Base-by-base conservation (phyloP, 2,113 vertebrate genomes). In the Haplochromis burtoni region DNA sequence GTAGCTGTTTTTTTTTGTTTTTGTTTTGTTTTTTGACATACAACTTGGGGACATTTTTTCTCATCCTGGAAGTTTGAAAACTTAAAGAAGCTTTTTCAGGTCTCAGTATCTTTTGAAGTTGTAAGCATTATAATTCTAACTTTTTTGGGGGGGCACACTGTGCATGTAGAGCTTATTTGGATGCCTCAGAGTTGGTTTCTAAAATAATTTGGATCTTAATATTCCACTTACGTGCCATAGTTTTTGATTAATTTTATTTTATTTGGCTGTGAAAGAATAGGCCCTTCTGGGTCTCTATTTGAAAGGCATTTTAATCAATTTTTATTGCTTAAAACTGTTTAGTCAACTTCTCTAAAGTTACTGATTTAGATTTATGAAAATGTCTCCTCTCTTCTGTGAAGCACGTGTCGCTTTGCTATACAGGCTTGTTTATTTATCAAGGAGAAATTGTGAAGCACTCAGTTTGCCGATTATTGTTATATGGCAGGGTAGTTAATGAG, bases 161-260 rank as follows among this genome's bases (percentile, higher is more conserved):
- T 88, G 89, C 73, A 13, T 84, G 47, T 85, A n/a, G 31, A 87
- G 54, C 14, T 76, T 81, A 55, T 86, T 86, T 78, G 38, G 53
- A 86, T 31, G 51, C 76, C 76, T 86, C 71, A 38, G 85, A 90
- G 53, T 83, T 82, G 13, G 38, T 21, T 88, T 89, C 79, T 73
- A 63, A 86, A 35, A 87, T 90, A 2, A 81, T 85, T 88, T 88
- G 12, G 59, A 81, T 92, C 79, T 78, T 21, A 63, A 63, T 10
- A 8, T 87, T 85, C 40, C 57, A 24, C 83, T 92, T 86, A 51
- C 92, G 84, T 94, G 92, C 92, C 91, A 94, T 89, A 83, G 38
- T 81, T 87, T 29, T 88, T 85, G 31, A 86, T 87, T 54, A 0
- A 6, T 80, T 78, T 31, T 33, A 86, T 73, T 73, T 47, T 47